Base-by-base conservation (phyloP, 2,888 invertebrate genomes). In the Parasteatoda lunata region DNA sequence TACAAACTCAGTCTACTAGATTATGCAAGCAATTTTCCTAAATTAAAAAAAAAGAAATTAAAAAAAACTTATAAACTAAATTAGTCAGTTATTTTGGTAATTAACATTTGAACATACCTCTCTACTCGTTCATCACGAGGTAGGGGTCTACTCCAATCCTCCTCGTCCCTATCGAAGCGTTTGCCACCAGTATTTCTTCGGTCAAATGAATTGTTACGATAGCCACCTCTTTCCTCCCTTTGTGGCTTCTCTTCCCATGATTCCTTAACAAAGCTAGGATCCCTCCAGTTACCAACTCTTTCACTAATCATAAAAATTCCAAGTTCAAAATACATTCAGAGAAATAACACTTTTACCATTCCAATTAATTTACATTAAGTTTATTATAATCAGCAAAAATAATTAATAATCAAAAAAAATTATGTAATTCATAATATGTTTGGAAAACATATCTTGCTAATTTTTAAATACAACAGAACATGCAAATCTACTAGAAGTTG, bases 71-170 rank as follows among this genome's bases (percentile, higher is more conserved):
- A 30, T 30, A 30, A 30, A 30, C 30, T 30, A 30, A 30, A 30
- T 30, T 30, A 30, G 30, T 30, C 30, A 30, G 30, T 30, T 30
- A 30, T 30, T 30, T 30, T 30, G 30, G 30, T 30, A 30, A 30
- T 30, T 30, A 15, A 49, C 47, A 66, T 64, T n/a, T 30, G 64
- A 64, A 66, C 8, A 48, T 52, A 88, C 88, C 88, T 87, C 70
- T 89, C 89, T 47, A 84, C 13, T 51, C 89, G 79, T 92, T 97
- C 97, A 93, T 98, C 97, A 91, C 95, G 94, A 90, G 96, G 94
- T 91, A 96, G 93, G 91, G 97, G 96, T 91, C 95, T 92, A 90
- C 97, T 96, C 96, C 97, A 98, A 92, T 98, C 98, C 92, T 91
- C 91, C n/a, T 91, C 91, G 72, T 90, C 90, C 49, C 83, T 73